Conservation (phyloP, 2,888 invertebrate species). For the Sminthurinus aureus region DNA sequence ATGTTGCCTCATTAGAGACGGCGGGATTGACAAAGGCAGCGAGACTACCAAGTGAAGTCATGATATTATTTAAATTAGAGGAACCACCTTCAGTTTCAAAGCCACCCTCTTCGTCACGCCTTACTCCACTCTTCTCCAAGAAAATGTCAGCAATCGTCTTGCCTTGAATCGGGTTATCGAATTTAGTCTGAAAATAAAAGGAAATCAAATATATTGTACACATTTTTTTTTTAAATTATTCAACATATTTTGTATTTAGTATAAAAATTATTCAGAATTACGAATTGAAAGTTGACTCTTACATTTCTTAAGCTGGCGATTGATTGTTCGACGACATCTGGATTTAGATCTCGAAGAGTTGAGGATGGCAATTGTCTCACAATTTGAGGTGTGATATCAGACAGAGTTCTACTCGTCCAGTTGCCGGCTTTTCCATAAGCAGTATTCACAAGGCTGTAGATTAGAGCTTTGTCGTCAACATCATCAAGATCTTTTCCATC, state of each 20-base stretch:
- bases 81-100: conserved; percentile 9
- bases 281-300: too few species aligned
- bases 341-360: conserved; percentile 45
- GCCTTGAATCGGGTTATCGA: conserved; percentile 54
- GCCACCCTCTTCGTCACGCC: conserved; percentile 37
- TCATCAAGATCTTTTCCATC: conserved; percentile 47
- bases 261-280: not conserved
- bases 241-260: not conserved
- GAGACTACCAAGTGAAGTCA: conserved; percentile 44
- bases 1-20: conserved; percentile 39
- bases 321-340: conserved; percentile 40
- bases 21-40: conserved; percentile 55
- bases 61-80: conserved; percentile 3
- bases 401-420: conserved; percentile 47
- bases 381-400: conserved; percentile 34
- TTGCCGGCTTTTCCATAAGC: conserved; percentile 48
- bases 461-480: conserved; percentile 56
- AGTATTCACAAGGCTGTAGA: conserved; percentile 51
- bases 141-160: conserved; percentile 52
- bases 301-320: conserved; percentile 46
- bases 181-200: conserved; percentile 41
- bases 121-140: conserved; percentile 46
- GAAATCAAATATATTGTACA: conserved; percentile 18
- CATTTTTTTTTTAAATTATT: not conserved
- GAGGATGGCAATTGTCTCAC: conserved; percentile 46